phyloP scores from a whole-genome alignment of 30 jellyfish, hydroid and myxozoan species.

The Sanderia malayensis region DNA sequence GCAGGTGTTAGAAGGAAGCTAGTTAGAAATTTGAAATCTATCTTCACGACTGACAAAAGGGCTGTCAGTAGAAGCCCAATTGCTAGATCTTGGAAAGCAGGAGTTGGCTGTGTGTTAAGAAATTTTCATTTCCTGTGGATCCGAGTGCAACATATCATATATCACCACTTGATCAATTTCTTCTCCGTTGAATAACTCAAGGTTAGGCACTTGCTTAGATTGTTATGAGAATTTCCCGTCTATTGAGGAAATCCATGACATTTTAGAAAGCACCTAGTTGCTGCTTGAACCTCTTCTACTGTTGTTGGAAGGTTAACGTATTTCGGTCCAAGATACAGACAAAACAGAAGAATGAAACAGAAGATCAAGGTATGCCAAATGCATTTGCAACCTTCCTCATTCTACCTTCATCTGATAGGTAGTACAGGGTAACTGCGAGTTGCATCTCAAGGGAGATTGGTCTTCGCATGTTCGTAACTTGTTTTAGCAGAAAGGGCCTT shows the following conservation, averaged over 20 bases:
- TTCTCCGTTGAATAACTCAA: too few relatives aligned
- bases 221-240: too few relatives aligned
- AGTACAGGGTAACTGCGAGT: conserved; percentile 7
- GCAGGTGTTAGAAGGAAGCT: too few relatives aligned
- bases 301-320: conserved; percentile 24
- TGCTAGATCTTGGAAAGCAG: too few relatives aligned
- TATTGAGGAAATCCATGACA: conserved; percentile 58
- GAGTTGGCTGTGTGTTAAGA: too few relatives aligned
- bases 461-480: not conserved
- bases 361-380: conserved; percentile 43
- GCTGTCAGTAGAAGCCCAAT: too few relatives aligned
- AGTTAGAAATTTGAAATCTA: too few relatives aligned
- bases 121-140: too few relatives aligned
- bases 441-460: conserved; percentile 10
- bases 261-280: not conserved
- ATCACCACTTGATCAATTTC: too few relatives aligned
- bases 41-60: too few relatives aligned
- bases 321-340: conserved; percentile 37
- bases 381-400: conserved; percentile 47
- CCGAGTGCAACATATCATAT: too few relatives aligned
- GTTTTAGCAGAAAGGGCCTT: not conserved
- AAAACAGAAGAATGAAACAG: conserved; percentile 28
- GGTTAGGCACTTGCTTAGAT: too few relatives aligned
- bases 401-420: conserved; percentile 57
- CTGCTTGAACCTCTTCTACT: conserved; percentile 23